phyloP scores from a whole-genome alignment of 1,140 invertebrate species.

The Sitobion miscanthi region DNA sequence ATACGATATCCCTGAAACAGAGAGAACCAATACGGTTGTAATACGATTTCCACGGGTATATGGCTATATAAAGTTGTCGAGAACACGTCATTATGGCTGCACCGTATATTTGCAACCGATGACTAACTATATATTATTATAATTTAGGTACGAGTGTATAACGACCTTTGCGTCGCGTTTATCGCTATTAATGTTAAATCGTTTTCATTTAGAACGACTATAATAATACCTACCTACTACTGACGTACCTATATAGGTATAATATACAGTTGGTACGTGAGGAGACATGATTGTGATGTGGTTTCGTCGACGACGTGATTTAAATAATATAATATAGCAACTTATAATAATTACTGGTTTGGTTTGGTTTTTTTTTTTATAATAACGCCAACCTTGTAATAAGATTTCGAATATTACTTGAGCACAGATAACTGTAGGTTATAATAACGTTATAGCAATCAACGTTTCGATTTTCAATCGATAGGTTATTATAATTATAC shows the following conservation, averaged over 20 bases:
- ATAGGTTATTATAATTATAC: constrained; percentile 3
- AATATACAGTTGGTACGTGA: not conserved
- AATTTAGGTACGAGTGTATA: not conserved
- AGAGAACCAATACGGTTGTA: not conserved
- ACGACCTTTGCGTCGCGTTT: not conserved
- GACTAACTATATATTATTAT: not conserved
- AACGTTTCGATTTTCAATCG: constrained; percentile 38
- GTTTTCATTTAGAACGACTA: not conserved
- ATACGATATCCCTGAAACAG: constrained; percentile 65
- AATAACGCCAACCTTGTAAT: constrained; percentile 27
- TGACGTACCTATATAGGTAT: not conserved
- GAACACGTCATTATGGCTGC: not conserved
- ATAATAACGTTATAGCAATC: constrained; percentile 28
- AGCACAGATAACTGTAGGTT: not conserved
- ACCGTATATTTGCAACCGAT: not conserved
- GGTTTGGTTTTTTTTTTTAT: not conserved
- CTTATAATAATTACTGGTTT: constrained; percentile 39
- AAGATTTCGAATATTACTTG: constrained; percentile 31
- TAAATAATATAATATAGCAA: constrained; percentile 37
- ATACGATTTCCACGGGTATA: not conserved
- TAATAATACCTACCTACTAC: not conserved
- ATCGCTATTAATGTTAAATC: not conserved
- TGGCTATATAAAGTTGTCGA: not conserved
- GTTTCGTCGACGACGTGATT: constrained; percentile 5
- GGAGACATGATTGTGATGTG: not conserved